A percentile compares a stretch with the other conserved stretches of the same genome.
These are phyloP conservation scores for Catostomus latipinnis DNA, from an alignment of 2,797 vertebrate genomes.

Conservation along the genomic window DNA sequence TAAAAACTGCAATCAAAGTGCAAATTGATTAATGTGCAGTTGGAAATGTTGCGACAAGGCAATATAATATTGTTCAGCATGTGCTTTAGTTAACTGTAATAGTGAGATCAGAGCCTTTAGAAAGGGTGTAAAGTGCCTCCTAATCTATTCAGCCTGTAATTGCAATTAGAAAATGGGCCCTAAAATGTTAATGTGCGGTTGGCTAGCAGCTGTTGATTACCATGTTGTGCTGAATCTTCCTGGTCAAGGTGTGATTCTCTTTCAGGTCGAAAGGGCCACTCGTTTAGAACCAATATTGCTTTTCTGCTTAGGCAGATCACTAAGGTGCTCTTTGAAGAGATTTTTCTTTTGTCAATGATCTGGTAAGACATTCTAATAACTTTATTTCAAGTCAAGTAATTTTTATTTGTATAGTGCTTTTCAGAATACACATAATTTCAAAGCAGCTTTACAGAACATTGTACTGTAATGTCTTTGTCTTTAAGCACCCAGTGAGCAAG, in stretches of 20 bases:
- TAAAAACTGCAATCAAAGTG: constrained; percentile 21
- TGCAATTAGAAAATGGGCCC: constrained; percentile 63
- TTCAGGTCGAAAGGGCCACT: not conserved
- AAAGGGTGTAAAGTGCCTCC: constrained; percentile 54
- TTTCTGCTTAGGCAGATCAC: not conserved
- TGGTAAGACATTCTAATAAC: not conserved
- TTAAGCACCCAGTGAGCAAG: no score
- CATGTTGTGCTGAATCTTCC: constrained; percentile 19
- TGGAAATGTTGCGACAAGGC: constrained; percentile 34
- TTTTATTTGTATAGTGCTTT: no score
- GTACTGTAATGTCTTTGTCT: no score
- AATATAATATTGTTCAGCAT: constrained; percentile 45
- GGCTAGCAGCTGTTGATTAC: constrained; percentile 49
- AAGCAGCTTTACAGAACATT: no score
- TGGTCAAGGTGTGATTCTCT: constrained; percentile 14
- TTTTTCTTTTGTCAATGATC: not conserved
- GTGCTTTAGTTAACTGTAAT: constrained; percentile 50
- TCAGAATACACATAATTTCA: no score
- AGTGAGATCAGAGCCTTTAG: constrained; percentile 50
- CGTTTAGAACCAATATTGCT: not conserved
- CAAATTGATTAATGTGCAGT: constrained; percentile 48
- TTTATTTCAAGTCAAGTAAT: not conserved
- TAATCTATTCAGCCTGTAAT: constrained; percentile 60
- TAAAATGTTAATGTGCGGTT: constrained; percentile 59
- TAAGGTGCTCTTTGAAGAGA: not conserved